Conservation (phyloP, 2,888 invertebrate species). For the Agelastica alni region DNA sequence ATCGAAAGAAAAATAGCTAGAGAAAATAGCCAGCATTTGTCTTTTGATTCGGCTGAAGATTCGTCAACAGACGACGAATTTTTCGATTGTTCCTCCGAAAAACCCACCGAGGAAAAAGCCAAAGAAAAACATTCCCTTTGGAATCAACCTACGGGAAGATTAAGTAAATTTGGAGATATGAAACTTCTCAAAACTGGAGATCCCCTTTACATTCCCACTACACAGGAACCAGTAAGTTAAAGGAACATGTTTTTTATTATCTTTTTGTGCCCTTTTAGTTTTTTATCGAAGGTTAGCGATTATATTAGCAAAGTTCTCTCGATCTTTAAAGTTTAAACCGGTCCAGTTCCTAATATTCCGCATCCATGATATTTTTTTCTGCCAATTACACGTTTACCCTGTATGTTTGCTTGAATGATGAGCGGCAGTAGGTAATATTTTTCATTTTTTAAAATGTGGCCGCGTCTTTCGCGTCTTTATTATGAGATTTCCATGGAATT, state of each 20-base stretch:
- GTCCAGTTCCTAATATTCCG: no score
- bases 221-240: slow-evolving; percentile 80
- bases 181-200: slow-evolving; percentile 71
- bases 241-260: neutral
- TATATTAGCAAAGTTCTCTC: no score
- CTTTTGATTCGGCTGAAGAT: slow-evolving; percentile 54
- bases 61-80: slow-evolving; percentile 69
- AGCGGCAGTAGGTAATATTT: no score
- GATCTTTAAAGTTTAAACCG: no score
- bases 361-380: no score
- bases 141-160: slow-evolving; percentile 62
- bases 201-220: slow-evolving; percentile 77
- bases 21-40: slow-evolving; percentile 57
- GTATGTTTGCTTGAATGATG: no score
- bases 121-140: slow-evolving; percentile 58
- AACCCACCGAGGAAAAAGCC: slow-evolving; percentile 53
- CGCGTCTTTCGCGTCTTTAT: no score
- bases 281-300: no score
- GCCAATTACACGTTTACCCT: no score
- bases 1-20: slow-evolving; percentile 66
- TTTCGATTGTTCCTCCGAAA: slow-evolving; percentile 70
- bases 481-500: no score
- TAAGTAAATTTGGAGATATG: slow-evolving; percentile 69
- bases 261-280: no score
- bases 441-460: no score